phyloP scores from a whole-genome alignment of 2,113 vertebrate genomes.

The Crotophaga sulcirostris region DNA sequence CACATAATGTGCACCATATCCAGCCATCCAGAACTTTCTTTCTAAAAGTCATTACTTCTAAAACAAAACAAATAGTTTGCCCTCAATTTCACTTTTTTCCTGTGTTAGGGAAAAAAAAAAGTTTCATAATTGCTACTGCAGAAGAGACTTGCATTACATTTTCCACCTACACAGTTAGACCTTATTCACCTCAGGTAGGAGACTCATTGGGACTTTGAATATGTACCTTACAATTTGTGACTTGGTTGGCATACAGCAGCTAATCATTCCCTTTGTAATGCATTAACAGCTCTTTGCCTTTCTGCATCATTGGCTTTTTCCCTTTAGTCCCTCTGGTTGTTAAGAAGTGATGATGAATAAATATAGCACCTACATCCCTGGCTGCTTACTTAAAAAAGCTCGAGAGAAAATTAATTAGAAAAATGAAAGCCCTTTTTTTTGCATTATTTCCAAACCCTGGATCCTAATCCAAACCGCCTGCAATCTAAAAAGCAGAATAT shows the following conservation, averaged over 20 bases:
- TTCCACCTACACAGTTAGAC: conserved; percentile 4
- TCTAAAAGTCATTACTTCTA: background rate
- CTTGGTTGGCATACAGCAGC: background rate
- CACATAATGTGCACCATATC: rapidly evolving
- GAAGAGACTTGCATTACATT: background rate
- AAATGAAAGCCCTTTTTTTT: background rate
- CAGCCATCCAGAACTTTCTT: background rate
- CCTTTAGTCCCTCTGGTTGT: background rate
- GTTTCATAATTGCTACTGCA: background rate
- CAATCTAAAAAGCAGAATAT: conserved; percentile 7
- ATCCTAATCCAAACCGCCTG: background rate
- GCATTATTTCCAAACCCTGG: background rate
- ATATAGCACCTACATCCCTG: background rate
- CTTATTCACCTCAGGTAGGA: background rate
- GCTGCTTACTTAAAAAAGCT: background rate
- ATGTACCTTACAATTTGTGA: background rate
- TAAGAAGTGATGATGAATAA: background rate
- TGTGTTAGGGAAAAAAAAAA: background rate
- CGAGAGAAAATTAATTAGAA: background rate
- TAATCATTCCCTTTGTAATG: background rate
- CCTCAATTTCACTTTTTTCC: background rate
- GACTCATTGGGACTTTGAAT: background rate
- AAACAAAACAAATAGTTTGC: background rate
- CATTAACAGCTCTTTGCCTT: background rate
- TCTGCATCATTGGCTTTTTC: background rate